Conservation (phyloP, 2,888 invertebrate genomes). For the Spatulosminthurus flaviceps region DNA sequence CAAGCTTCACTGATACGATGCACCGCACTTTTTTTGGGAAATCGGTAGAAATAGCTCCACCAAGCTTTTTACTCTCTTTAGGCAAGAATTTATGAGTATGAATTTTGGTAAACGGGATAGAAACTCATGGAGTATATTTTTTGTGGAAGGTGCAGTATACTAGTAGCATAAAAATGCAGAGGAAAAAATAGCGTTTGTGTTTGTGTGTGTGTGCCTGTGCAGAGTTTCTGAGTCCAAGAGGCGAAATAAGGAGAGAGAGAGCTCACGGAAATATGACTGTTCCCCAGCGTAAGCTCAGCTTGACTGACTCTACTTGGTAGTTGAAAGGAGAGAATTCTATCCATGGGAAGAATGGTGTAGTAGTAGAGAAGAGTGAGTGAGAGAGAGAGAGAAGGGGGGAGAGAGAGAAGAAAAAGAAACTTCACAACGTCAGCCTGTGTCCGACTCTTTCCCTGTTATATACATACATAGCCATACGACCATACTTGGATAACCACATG, state of each 20-base stretch:
- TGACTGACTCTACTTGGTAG: slow-evolving; percentile 36
- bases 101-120: no score
- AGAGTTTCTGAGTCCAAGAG: not conserved
- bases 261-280: slow-evolving; percentile 40
- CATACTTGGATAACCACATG: not conserved
- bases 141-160: not conserved
- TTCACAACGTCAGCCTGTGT: slow-evolving; percentile 45
- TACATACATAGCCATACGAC: not conserved
- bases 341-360: not conserved
- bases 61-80: no score
- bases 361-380: not conserved
- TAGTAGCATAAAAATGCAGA: not conserved
- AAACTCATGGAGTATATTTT: no score
- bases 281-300: slow-evolving; percentile 50
- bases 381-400: not conserved
- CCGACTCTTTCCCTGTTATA: slow-evolving; percentile 9
- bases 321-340: no score
- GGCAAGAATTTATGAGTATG: no score
- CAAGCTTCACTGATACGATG: slow-evolving; percentile 14
- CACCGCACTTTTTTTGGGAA: not conserved
- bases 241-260: slow-evolving; percentile 20
- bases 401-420: slow-evolving; percentile 52
- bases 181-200: not conserved
- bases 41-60: not conserved
- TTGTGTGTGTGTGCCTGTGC: not conserved